Evolutionary conservation across 1,140 invertebrate species (phyloP), one percentile per base, ranked within the genome.

Genomic region (Nomia melanderi): DNA sequence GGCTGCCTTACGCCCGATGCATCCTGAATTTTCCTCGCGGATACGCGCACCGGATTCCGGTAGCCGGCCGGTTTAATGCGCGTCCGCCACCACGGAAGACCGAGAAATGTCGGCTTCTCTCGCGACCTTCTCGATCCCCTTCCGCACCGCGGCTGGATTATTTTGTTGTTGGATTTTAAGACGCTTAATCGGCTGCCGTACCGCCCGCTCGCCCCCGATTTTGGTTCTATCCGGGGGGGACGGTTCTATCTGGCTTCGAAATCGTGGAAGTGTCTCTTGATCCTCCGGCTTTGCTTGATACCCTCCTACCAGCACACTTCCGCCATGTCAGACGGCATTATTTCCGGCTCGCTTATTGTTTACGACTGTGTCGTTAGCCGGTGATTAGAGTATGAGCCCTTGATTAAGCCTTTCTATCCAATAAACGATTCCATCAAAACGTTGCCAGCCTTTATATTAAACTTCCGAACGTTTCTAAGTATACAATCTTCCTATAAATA

Each of bases 71-170:
- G 76, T 83, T 66, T 86, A 86, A 84, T 71, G 54, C 44, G 65
- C 41, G 54, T 44, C 60, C 31, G 33, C 20, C 59, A 57, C 62
- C 60, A 50, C 64, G 31, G 89, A 90, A 90, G 88, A 90, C 90
- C 88, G 83, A 87, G 84, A 88, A 90, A 85, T 87, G 88, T 87
- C 74, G 77, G 77, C 78, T 78, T 78, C 25, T 60, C 67, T 11
- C 0, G 8, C 60, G 76, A 80, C 57, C 78, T 66, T 79, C n/a
- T 3, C 47, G n/a, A 1, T 14, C 12, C 41, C 11, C 47, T 1
- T 36, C 29, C 31, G 23, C 5, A 17, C 3, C 47, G 14, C 17
- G 20, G 17, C 50, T 17, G 20, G 33, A 54, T 64, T 66, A 65
- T 54, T 72, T 12, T 25, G 62, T 74, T 50, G 36, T 14, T 25